Evolutionary conservation across 2,888 invertebrate species (phyloP).

Genomic region (Melitaea athalia): DNA sequence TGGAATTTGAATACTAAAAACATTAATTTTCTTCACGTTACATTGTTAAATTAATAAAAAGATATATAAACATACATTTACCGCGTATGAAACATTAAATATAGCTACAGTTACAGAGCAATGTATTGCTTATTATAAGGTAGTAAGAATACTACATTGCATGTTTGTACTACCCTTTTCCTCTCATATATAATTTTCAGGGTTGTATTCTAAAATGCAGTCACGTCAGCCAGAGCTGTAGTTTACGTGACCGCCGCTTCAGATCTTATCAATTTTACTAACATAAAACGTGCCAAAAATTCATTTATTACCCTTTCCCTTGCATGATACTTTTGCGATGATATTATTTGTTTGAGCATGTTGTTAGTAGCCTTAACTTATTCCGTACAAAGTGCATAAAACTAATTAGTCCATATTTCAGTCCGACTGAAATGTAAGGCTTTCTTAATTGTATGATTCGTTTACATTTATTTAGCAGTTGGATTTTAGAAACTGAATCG

Average conservation of each 20-base stretch:
- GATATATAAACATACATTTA: neutral
- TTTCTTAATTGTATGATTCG: no score
- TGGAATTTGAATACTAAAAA: neutral
- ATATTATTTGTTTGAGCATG: neutral
- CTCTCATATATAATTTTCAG: slow-evolving; percentile 19
- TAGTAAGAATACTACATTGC: neutral
- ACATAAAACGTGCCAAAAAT: slow-evolving; percentile 32
- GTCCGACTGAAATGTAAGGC: no score
- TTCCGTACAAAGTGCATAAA: neutral
- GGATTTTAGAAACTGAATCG: no score
- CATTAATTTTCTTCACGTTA: neutral
- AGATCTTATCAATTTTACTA: slow-evolving; percentile 34
- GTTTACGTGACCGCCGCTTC: slow-evolving; percentile 29
- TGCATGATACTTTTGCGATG: neutral
- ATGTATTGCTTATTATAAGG: neutral
- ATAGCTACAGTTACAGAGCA: neutral
- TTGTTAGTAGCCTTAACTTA: neutral
- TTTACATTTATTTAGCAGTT: no score
- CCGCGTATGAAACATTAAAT: neutral
- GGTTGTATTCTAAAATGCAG: slow-evolving; percentile 28
- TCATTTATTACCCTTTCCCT: slow-evolving; percentile 14
- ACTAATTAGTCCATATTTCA: neutral
- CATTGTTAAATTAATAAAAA: no score
- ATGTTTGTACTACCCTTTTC: neutral
- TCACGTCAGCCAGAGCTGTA: slow-evolving; percentile 30